These are phyloP conservation scores for Teleopsis dalmanni DNA, from an alignment of 1,140 invertebrate species.

Conservation along the genomic window DNA sequence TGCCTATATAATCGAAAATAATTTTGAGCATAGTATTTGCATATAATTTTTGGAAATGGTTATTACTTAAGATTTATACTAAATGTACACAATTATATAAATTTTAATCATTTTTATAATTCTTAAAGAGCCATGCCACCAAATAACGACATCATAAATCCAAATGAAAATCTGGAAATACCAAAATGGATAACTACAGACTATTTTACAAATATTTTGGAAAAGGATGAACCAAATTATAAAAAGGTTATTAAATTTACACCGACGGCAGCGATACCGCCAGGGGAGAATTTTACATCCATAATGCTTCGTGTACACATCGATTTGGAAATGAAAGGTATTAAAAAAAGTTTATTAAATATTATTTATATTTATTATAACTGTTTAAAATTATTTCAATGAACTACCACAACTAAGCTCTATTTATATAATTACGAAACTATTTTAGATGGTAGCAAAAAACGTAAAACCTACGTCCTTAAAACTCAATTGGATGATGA, in stretches of 20 bases:
- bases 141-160: conserved; percentile 31
- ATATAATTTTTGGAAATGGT: too few species aligned
- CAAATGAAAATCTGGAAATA: conserved; percentile 26
- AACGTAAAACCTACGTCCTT: conserved; percentile 25
- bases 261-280: conserved; percentile 27
- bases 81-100: too few species aligned
- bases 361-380: too few species aligned
- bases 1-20: too few species aligned
- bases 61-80: too few species aligned
- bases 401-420: too few species aligned
- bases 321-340: conserved; percentile 27
- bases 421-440: too few species aligned
- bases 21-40: too few species aligned
- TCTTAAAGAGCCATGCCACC: too few species aligned
- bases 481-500: conserved; percentile 29
- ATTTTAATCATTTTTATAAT: too few species aligned
- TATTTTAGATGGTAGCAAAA: conserved; percentile 18
- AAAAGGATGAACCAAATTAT: conserved; percentile 37
- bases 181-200: conserved; percentile 44
- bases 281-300: conserved; percentile 35
- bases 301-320: conserved; percentile 28
- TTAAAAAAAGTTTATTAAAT: too few species aligned
- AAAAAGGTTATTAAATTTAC: conserved; percentile 23
- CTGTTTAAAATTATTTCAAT: too few species aligned
- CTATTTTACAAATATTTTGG: conserved; percentile 42